Evolutionary conservation across 2,888 invertebrate genomes (phyloP).

Genomic region (Caenorhabditis sp.): DNA sequence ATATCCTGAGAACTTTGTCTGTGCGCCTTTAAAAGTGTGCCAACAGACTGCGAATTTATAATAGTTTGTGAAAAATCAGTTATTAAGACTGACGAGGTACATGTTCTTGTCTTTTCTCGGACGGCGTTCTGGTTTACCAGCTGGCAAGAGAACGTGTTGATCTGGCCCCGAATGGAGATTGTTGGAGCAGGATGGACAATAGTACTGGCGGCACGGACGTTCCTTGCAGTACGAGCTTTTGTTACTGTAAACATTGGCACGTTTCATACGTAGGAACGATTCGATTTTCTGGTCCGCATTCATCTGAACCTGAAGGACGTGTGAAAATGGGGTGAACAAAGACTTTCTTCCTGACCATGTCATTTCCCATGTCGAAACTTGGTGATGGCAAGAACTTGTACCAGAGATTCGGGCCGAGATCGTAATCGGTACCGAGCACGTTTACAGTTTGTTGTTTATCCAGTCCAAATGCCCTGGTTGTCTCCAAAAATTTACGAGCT

Average conservation of each 20-base stretch:
- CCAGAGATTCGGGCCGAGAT: constrained; percentile 58
- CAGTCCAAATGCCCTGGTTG: constrained; percentile 6
- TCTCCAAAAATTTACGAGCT: constrained; percentile 17
- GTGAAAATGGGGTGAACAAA: background rate
- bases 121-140: constrained; percentile 59
- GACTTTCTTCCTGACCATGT: background rate
- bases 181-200: constrained; percentile 61
- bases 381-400: constrained; percentile 25
- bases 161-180: constrained; percentile 45
- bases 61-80: background rate
- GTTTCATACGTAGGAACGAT: constrained; percentile 38
- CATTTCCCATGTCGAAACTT: background rate
- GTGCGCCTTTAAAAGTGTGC: no score
- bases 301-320: constrained; percentile 22
- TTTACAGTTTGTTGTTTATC: constrained; percentile 12
- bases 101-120: constrained; percentile 64
- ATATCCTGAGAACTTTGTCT: no score
- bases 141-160: constrained; percentile 37
- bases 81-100: constrained; percentile 40
- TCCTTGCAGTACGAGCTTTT: constrained; percentile 62
- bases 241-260: constrained; percentile 46
- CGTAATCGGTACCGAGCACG: background rate
- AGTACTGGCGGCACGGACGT: constrained; percentile 60
- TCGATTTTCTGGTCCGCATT: constrained; percentile 26
- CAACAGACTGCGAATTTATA: no score